These are phyloP conservation scores for Furcifer pardalis DNA, from an alignment of 2,797 vertebrate species.

Conservation along the genomic window DNA sequence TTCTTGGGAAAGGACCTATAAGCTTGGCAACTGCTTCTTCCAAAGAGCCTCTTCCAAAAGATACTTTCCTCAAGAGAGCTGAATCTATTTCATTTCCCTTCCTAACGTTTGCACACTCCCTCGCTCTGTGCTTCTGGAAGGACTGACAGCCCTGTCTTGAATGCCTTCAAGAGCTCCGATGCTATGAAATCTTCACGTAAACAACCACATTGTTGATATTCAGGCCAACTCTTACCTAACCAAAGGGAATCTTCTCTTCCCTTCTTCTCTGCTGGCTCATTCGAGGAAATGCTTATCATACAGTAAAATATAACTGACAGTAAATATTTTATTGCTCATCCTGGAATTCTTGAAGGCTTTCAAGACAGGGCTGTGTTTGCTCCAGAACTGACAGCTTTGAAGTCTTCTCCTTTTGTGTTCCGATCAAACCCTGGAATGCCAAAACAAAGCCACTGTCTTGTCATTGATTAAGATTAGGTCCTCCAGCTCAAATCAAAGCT, in stretches of 20 bases:
- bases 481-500: too few species aligned
- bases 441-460: too few species aligned
- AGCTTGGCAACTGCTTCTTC: too few species aligned
- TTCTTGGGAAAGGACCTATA: too few species aligned
- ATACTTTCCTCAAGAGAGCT: too few species aligned
- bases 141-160: neutral
- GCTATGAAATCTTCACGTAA: constrained; percentile 31
- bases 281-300: constrained; percentile 39
- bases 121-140: neutral
- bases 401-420: too few species aligned
- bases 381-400: constrained; percentile 7
- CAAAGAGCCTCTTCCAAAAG: too few species aligned
- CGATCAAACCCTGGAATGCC: too few species aligned
- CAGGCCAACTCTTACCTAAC: constrained; percentile 1
- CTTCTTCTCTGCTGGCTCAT: constrained; percentile 38
- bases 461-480: too few species aligned
- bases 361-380: constrained; percentile 48
- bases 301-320: constrained; percentile 54
- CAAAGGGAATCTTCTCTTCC: neutral
- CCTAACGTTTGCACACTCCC: too few species aligned
- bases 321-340: constrained; percentile 62
- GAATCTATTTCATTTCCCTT: too few species aligned
- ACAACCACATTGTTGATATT: neutral
- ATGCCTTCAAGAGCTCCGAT: neutral
- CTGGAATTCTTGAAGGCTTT: constrained; percentile 47